Evolutionary conservation across 2,888 invertebrate species (phyloP), one percentile per base, ranked within the genome.

Genomic region (Drosophila dives): DNA sequence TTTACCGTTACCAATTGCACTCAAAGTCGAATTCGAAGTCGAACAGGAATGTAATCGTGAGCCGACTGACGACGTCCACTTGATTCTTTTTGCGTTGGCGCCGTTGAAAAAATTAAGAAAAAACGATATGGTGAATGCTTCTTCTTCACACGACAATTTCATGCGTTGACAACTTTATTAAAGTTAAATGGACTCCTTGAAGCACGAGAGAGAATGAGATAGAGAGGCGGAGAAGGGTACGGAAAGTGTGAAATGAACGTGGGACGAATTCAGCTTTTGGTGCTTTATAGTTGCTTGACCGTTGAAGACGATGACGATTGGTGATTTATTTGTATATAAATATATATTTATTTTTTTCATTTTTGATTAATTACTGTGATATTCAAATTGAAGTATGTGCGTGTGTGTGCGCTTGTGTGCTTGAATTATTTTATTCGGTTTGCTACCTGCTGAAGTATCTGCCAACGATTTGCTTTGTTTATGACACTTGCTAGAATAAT

Each of bases 201-300:
- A 42, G 23, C 23, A 15, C 15, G 23, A 55, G 45, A 50, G 23
- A 12, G 42, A 2, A 34, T 33, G 10, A 11, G 15, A n/a, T 53
- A 29, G 20, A 15, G 42, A n/a, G 7, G 6, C 11, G 34, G 23
- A 29, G 33, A 33, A 48, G 20, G 17, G 51, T 34, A 23, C n/a
- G 11, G 32, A 34, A 55, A 56, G 40, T 26, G 61, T 64, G 49
- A 56, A 69, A 66, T 76, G 72, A 65, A 73, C 76, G 75, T 66
- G 66, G 79, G 66, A 76, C 64, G 79, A 61, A 55, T 6, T 38
- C 38, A 49, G 65, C 55, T 73, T 58, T 78, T 61, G 79, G 82
- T 81, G 86, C 86, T 86, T 87, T 87, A 86, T 85, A 86, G 86
- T 89, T 89, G 83, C 87, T 86, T 86, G 86, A 86, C 86, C 86